These are phyloP conservation scores for Sarcoramphus papa DNA, from an alignment of 2,797 vertebrate species.

Conservation along the genomic window DNA sequence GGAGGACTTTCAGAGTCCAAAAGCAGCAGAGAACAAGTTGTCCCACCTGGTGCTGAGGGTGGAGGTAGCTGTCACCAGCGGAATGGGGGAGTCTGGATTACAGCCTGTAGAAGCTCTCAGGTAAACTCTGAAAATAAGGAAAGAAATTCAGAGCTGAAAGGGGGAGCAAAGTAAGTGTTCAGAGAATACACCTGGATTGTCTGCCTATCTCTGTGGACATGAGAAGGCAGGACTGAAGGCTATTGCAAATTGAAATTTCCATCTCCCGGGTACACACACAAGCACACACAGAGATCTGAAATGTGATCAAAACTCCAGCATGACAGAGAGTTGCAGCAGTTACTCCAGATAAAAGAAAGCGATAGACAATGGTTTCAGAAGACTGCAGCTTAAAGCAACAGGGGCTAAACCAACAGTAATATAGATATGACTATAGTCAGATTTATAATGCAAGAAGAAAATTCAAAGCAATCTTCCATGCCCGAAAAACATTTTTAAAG, in stretches of 20 bases:
- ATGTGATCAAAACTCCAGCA: neutral
- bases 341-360: neutral
- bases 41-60: neutral
- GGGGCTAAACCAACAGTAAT: neutral
- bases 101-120: neutral
- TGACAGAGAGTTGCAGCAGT: neutral
- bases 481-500: neutral
- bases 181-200: neutral
- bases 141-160: neutral
- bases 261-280: neutral
- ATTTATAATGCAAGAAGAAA: neutral
- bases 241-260: neutral
- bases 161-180: neutral
- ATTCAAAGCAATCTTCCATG: neutral
- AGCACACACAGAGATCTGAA: neutral
- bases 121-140: neutral
- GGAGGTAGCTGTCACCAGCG: neutral
- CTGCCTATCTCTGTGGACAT: neutral
- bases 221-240: neutral
- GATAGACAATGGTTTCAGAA: neutral
- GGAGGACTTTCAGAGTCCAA: neutral
- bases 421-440: fast-evolving
- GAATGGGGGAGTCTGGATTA: neutral
- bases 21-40: neutral
- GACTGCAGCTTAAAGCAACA: neutral